Evolutionary conservation across 1,140 invertebrate genomes (phyloP).

Genomic region (Heterodera carotae): DNA sequence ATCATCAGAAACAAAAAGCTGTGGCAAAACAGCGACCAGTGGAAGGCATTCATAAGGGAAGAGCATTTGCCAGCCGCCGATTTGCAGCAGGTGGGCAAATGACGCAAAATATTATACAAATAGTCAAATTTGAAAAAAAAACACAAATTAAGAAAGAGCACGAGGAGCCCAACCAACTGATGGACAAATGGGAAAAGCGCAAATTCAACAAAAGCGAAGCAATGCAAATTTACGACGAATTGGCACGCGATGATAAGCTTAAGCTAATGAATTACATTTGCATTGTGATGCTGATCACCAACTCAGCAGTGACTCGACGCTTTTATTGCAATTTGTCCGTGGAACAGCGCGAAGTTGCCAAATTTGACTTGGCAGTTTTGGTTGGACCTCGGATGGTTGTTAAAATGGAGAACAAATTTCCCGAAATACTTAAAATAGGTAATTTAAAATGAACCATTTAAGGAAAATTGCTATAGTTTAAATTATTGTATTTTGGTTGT

Average conservation of each 20-base stretch:
- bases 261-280: neutral
- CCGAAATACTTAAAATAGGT: neutral
- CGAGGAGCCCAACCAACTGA: no score
- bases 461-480: no score
- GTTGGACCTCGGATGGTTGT: neutral
- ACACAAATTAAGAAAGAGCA: neutral
- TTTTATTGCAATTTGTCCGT: neutral
- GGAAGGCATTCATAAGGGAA: neutral
- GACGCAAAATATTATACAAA: no score
- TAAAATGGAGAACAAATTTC: neutral
- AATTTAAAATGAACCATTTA: neutral
- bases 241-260: neutral
- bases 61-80: no score
- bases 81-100: no score
- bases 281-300: neutral
- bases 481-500: no score
- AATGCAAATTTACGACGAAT: neutral
- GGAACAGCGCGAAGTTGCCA: neutral
- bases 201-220: neutral
- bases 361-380: neutral
- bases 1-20: neutral
- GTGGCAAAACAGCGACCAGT: neutral
- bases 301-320: neutral
- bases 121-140: no score
- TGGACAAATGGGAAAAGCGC: neutral